Conservation (phyloP, 2,113 vertebrate species). For the Electrona antarctica region DNA sequence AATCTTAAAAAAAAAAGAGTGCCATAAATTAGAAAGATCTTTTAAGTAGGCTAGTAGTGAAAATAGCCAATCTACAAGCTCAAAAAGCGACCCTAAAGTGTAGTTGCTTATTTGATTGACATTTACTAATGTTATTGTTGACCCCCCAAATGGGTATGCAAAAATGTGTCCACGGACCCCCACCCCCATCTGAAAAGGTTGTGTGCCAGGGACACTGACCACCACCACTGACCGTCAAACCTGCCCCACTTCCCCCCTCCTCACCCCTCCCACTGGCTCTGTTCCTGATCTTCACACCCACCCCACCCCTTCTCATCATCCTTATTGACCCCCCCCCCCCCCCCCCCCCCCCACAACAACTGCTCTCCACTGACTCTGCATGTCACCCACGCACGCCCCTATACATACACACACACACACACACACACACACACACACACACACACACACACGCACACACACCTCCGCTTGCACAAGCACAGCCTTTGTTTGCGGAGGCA, state of each 20-base stretch:
- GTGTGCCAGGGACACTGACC: too few species aligned
- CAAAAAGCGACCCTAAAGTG: background rate
- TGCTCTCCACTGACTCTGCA: background rate
- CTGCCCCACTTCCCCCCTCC: background rate
- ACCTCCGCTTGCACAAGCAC: slow-evolving; percentile 16
- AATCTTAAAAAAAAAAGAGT: too few species aligned
- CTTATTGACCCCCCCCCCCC: background rate
- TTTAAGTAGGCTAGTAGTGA: too few species aligned
- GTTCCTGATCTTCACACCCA: background rate
- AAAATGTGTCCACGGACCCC: too few species aligned
- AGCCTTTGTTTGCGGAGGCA: slow-evolving; percentile 66
- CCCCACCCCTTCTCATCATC: background rate
- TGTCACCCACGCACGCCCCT: slow-evolving; percentile 23
- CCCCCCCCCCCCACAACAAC: background rate
- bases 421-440: too few species aligned
- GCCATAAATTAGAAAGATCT: too few species aligned
- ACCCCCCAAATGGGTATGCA: too few species aligned
- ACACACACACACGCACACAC: slow-evolving; percentile 8
- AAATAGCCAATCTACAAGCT: too few species aligned
- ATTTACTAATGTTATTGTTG: too few species aligned
- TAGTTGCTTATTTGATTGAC: too few species aligned
- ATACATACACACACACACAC: slow-evolving; percentile 25
- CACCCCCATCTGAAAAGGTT: too few species aligned
- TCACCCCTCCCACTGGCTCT: background rate
- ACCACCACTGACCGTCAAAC: too few species aligned